Conservation (phyloP, 1,140 invertebrate species). For the Leptinotarsa defecta region DNA sequence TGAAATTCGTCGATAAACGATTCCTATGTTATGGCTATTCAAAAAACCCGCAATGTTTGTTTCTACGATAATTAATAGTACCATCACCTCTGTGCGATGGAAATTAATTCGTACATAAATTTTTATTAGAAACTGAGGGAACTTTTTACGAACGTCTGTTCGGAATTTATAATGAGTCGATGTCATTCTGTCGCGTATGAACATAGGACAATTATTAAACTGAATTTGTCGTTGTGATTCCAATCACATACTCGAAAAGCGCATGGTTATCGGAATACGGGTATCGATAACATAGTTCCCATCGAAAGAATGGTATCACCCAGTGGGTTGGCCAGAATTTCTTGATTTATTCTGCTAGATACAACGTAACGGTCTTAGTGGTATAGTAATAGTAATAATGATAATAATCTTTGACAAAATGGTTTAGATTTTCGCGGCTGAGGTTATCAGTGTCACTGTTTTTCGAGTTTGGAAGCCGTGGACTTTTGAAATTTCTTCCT, state of each 20-base stretch:
- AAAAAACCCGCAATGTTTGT: constrained; percentile 8
- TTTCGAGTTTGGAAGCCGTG: no score
- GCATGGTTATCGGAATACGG: background rate
- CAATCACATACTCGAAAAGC: background rate
- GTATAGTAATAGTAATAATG: no score
- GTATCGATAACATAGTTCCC: constrained; percentile 4
- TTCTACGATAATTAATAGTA: constrained; percentile 1
- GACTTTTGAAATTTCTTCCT: no score
- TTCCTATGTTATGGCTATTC: background rate
- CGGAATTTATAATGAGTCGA: constrained; percentile 6
- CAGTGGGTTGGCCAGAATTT: background rate
- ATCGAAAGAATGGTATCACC: background rate
- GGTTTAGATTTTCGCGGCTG: no score
- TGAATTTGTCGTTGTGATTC: background rate
- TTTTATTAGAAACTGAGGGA: constrained; percentile 8
- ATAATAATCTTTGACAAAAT: no score
- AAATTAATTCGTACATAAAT: constrained; percentile 7
- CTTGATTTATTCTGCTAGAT: no score
- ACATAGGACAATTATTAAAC: background rate
- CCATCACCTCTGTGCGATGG: background rate
- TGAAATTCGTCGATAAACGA: background rate
- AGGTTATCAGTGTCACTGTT: no score
- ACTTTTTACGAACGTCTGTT: constrained; percentile 2
- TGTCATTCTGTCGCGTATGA: background rate
- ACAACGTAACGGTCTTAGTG: no score